Base-by-base conservation (phyloP, 2,888 invertebrate species). In the Tanaodytes sp. region DNA sequence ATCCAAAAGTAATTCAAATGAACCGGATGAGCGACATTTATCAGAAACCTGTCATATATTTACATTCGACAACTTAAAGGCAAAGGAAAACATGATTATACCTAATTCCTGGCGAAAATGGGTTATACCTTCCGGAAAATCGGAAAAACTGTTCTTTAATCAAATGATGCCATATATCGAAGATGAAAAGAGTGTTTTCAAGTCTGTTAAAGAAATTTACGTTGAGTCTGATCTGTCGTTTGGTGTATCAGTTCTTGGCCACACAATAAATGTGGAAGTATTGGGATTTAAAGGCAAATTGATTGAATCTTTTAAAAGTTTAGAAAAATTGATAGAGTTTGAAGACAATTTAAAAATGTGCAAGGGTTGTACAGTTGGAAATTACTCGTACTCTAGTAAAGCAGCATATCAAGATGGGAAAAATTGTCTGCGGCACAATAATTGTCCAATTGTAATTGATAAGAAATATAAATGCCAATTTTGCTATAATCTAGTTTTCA, bases 181-280 rank as follows among this genome's bases (percentile, higher is more conserved):
- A 15, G 19, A 46, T 11, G 45, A 16, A 1, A 57, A 33, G n/a
- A 36, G 45, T 12, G 33, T 5, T 6, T 14, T 43, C 20, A 37
- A 45, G 23, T 37, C 57, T 37, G 20, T n/a, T 27, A 55, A 43
- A 40, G 43, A 43, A 43, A 43, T 55, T 11, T 15, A n/a, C 0
- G n/a, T 55, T 11, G 16, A 23, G 6, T 36, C 20, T 3, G 40
- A 55, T 16, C 31, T 51, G n/a, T 11, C 49, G 6, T 51, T 51
- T 51, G 23, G 4, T 4, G 23, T 11, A 1, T 2, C 2, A 23
- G 12, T 51, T n/a, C n/a, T 8, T 52, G 2, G 2, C 11, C 14
- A 39, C 6, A 12, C n/a, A 14, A 52, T 40, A 9, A 11, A 27
- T 16, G 2, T 57, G 0, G 1, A n/a, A 11, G 12, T 11, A 6